These are phyloP conservation scores for Nothura maculosa DNA, from an alignment of 2,797 vertebrate genomes.

Conservation along the genomic window DNA sequence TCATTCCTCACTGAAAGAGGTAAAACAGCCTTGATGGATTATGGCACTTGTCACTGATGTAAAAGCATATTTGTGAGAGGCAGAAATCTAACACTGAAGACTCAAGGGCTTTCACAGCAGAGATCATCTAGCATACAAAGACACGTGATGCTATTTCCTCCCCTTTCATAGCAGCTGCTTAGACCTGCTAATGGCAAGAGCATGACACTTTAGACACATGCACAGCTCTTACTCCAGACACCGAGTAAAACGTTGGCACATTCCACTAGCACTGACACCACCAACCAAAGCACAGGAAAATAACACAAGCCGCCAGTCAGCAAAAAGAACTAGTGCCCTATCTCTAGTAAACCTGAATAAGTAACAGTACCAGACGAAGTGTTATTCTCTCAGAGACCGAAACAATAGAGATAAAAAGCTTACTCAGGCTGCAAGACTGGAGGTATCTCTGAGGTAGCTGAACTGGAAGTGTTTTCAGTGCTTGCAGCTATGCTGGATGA, in stretches of 20 bases:
- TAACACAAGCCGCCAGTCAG: rapidly evolving
- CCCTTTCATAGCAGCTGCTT: neutral
- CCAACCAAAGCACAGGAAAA: neutral
- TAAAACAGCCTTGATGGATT: neutral
- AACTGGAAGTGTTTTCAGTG: constrained; percentile 87
- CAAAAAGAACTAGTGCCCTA: neutral
- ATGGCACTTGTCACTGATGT: neutral
- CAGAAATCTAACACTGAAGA: neutral
- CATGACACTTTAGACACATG: neutral
- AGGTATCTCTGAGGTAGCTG: constrained; percentile 93
- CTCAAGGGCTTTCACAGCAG: neutral
- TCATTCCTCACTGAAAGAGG: neutral
- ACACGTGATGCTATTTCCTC: neutral
- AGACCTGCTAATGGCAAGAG: neutral
- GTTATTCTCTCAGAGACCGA: neutral
- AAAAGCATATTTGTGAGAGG: neutral
- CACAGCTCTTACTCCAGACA: neutral
- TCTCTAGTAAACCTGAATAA: neutral
- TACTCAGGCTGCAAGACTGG: constrained; percentile 85
- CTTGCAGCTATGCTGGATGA: constrained; percentile 66
- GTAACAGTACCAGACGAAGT: neutral
- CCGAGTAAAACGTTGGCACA: neutral
- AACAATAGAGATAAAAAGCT: constrained; percentile 56
- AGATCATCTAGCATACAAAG: neutral
- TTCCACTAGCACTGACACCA: neutral